A percentile compares a stretch with the other conserved stretches of the same genome.
These are phyloP conservation scores for Morpho helenor DNA, from an alignment of 2,888 invertebrate genomes.

Conservation along the genomic window DNA sequence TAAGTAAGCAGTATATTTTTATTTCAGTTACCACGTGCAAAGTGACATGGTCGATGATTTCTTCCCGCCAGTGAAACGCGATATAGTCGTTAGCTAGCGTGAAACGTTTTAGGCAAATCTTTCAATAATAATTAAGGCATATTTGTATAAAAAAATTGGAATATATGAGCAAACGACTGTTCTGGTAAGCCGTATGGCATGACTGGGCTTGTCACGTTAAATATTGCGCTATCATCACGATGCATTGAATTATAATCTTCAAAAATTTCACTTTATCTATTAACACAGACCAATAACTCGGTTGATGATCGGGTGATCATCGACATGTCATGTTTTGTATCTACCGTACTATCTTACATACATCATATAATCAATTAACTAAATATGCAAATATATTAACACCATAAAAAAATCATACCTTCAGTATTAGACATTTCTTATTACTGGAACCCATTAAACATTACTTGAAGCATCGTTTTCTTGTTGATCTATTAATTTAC, in stretches of 20 bases:
- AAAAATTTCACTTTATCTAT: conserved; percentile 14
- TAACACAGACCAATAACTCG: conserved; percentile 43
- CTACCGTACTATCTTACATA: neutral
- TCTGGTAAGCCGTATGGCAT: conserved; percentile 73
- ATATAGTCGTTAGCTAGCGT: conserved; percentile 72
- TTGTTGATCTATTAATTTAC: too few species aligned
- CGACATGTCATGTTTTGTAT: conserved; percentile 56
- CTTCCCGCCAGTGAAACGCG: conserved; percentile 82
- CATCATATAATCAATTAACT: neutral
- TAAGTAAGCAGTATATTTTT: conserved; percentile 63
- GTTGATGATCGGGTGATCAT: conserved; percentile 41
- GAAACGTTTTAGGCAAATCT: conserved; percentile 39
- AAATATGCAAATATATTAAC: neutral
- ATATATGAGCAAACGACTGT: conserved; percentile 41
- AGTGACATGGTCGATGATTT: conserved; percentile 95
- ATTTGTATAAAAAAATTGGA: conserved; percentile 33
- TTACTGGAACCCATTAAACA: too few species aligned
- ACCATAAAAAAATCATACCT: too few species aligned
- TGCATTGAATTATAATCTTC: conserved; percentile 17
- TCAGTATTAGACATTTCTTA: too few species aligned
- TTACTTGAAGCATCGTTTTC: too few species aligned
- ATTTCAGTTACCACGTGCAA: conserved; percentile 95
- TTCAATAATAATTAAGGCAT: conserved; percentile 3
- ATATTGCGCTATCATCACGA: conserved; percentile 37
- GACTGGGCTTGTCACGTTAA: conserved; percentile 52